Percentiles rank a stretch among this genome's conserved stretches.
Evolutionary conservation across 2,888 invertebrate genomes (phyloP).

Genomic region (Callosobruchus maculatus): DNA sequence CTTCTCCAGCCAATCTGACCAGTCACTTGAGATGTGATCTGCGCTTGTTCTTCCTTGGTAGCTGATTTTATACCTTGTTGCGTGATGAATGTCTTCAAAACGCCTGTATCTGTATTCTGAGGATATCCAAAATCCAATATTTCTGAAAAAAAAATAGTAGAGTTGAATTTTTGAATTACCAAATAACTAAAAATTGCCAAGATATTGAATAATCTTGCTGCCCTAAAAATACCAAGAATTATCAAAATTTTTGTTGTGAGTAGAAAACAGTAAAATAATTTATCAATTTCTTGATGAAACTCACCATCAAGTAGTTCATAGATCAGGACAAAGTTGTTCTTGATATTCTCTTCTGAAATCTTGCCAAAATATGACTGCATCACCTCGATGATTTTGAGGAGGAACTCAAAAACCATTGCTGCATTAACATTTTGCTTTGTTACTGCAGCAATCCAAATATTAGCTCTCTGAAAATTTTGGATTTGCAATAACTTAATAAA

Average conservation of each 20-base stretch:
- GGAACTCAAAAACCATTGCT: constrained; percentile 99
- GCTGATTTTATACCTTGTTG: constrained; percentile 99
- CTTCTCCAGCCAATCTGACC: constrained; percentile 99
- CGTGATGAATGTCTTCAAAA: constrained; percentile 98
- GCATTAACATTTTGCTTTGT: constrained; percentile 99
- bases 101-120: constrained; percentile 99
- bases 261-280: too few relatives aligned
- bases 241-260: too few relatives aligned
- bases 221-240: too few relatives aligned
- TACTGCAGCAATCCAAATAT: constrained; percentile 99
- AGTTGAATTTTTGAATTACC: too few relatives aligned
- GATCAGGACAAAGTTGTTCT: constrained; percentile 99
- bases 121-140: constrained; percentile 99
- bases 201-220: too few relatives aligned
- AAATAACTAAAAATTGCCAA: too few relatives aligned
- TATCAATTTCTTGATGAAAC: constrained; percentile 21
- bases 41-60: constrained; percentile 98
- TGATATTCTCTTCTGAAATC: constrained; percentile 99
- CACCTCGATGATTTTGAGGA: constrained; percentile 95
- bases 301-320: constrained; percentile 96
- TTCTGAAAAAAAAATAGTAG: constrained; percentile 69
- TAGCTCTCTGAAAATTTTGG: constrained; percentile 68
- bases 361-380: constrained; percentile 99
- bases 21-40: constrained; percentile 95
- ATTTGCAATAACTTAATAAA: constrained; percentile 12